These are phyloP conservation scores for Speoplatyrhinus poulsoni DNA, from an alignment of 2,113 vertebrate species.

Conservation along the genomic window DNA sequence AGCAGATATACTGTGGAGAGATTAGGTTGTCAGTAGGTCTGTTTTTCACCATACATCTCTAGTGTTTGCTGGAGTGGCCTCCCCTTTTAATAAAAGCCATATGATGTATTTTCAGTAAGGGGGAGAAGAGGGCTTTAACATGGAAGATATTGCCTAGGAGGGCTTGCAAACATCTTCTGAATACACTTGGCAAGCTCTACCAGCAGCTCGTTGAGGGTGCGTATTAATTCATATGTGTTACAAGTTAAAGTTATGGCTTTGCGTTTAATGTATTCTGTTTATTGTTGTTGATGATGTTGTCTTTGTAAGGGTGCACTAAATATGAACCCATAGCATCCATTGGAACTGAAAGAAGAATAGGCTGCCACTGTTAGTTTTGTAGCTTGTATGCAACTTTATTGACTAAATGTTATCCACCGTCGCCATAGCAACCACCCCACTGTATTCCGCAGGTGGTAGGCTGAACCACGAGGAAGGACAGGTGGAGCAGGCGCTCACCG, in stretches of 20 bases:
- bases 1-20: slow-evolving; percentile 31
- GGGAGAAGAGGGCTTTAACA: slow-evolving; percentile 89
- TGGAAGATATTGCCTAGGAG: slow-evolving; percentile 98
- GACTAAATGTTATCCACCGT: neutral
- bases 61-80: slow-evolving; percentile 40
- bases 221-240: slow-evolving; percentile 50
- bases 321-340: neutral
- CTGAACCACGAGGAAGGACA: slow-evolving; percentile 88
- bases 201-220: slow-evolving; percentile 92
- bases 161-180: slow-evolving; percentile 95
- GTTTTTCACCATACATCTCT: slow-evolving; percentile 27
- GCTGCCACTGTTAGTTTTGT: neutral
- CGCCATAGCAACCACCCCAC: neutral
- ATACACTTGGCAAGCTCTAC: slow-evolving; percentile 87
- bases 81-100: slow-evolving; percentile 53
- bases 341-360: neutral
- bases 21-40: slow-evolving; percentile 47
- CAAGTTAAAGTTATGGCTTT: neutral
- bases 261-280: too few relatives aligned
- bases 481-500: slow-evolving; percentile 87
- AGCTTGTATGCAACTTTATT: neutral
- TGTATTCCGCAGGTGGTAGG: slow-evolving; percentile 81
- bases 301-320: neutral
- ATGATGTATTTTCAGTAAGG: slow-evolving; percentile 82
- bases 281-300: neutral